Conservation (phyloP, 2,888 invertebrate genomes). For the Trichopoda pennipes region DNA sequence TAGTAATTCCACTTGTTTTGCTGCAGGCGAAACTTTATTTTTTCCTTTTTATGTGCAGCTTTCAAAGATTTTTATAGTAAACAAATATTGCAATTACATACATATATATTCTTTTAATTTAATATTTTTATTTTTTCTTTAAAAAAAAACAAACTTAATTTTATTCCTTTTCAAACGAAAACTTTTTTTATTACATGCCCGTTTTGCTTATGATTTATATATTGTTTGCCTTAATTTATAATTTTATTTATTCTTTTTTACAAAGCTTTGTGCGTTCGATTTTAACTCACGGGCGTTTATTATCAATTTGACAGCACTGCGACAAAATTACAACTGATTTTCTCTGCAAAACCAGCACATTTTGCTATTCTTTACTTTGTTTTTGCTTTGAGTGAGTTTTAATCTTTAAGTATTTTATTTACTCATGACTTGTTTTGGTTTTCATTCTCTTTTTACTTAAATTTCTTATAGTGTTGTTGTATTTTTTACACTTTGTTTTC, state of each 20-base stretch:
- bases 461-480: constrained; percentile 1
- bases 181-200: constrained; percentile 20
- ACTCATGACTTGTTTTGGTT: constrained; percentile 34
- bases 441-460: not conserved
- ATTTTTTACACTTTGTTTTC: constrained; percentile 61
- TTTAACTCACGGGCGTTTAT: constrained; percentile 50
- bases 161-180: constrained; percentile 5
- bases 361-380: constrained; percentile 23
- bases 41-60: not conserved
- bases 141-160: not conserved
- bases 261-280: constrained; percentile 60
- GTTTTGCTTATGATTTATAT: constrained; percentile 58
- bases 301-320: constrained; percentile 68
- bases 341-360: constrained; percentile 38
- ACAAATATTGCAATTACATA: not conserved
- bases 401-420: not conserved
- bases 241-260: constrained; percentile 39
- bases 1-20: constrained; percentile 31
- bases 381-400: constrained; percentile 48
- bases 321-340: constrained; percentile 72
- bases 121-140: no score
- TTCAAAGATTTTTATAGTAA: not conserved
- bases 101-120: not conserved
- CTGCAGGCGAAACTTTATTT: constrained; percentile 6
- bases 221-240: constrained; percentile 31